phyloP scores from a whole-genome alignment of 2,888 invertebrate species.

The Platycnemis pennipes region DNA sequence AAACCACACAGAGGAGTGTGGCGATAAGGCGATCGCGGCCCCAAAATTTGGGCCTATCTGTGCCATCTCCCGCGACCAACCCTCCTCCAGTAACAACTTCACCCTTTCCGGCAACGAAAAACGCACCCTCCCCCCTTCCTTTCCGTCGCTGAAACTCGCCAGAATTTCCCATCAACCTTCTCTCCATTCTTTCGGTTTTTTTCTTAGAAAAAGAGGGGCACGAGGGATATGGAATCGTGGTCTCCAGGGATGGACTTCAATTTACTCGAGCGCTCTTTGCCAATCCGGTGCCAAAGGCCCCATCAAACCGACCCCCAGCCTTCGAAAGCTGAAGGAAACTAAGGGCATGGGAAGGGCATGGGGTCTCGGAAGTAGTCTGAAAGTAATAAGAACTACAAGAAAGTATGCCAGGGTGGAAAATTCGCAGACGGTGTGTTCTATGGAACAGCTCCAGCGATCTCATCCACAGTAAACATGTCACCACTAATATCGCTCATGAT shows the following conservation, averaged over 20 bases:
- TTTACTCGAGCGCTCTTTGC: not conserved
- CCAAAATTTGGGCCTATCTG: not conserved
- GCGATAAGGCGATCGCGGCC: not conserved
- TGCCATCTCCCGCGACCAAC: not conserved
- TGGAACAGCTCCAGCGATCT: no score
- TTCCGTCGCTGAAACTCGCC: not conserved
- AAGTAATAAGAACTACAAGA: not conserved
- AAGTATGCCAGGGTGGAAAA: not conserved
- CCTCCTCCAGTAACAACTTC: no score
- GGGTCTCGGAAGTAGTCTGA: not conserved
- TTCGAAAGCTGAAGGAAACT: not conserved
- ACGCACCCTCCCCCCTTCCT: not conserved
- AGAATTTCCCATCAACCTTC: not conserved
- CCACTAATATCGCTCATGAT: no score
- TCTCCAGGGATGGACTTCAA: conserved; percentile 41
- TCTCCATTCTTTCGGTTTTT: not conserved
- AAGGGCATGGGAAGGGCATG: not conserved
- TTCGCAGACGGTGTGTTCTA: not conserved
- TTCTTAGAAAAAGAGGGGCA: not conserved
- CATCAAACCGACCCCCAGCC: not conserved
- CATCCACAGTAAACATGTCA: no score
- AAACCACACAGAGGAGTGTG: not conserved
- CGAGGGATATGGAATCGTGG: not conserved
- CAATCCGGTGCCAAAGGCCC: not conserved
- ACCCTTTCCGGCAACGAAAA: not conserved